phyloP scores from a whole-genome alignment of 2,888 invertebrate species.

The Elmis aenea region DNA sequence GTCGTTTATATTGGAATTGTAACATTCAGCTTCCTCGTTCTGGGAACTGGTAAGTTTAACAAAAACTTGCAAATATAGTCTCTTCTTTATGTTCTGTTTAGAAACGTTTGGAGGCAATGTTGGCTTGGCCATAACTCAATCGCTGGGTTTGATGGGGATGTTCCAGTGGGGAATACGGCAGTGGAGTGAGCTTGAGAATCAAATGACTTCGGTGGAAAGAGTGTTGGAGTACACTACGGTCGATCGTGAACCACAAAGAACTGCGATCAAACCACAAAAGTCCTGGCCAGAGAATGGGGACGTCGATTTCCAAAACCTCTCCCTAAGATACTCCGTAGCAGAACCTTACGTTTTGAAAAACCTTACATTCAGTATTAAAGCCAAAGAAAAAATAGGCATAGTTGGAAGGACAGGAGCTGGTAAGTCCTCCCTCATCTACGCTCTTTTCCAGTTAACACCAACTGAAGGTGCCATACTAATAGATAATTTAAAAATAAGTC shows the following conservation, averaged over 20 bases:
- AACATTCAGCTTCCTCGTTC: conserved; percentile 60
- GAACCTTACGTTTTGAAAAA: conserved; percentile 71
- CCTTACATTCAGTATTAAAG: conserved; percentile 59
- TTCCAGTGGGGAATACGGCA: conserved; percentile 80
- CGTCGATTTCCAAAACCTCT: conserved; percentile 63
- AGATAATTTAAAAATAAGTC: conserved; percentile 67
- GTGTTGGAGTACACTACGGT: conserved; percentile 74
- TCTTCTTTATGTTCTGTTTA: conserved; percentile 43
- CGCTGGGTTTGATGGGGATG: conserved; percentile 49
- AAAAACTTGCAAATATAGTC: background rate
- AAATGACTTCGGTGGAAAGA: conserved; percentile 88
- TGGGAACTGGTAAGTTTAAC: conserved; percentile 32
- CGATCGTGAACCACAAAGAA: conserved; percentile 49
- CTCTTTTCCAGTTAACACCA: conserved; percentile 74
- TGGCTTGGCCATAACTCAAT: conserved; percentile 43
- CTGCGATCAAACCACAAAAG: conserved; percentile 14
- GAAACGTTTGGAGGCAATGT: conserved; percentile 42
- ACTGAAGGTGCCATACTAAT: conserved; percentile 74
- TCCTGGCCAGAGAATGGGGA: conserved; percentile 69
- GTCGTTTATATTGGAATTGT: conserved; percentile 61
- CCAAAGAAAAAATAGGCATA: conserved; percentile 69
- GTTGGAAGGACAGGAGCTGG: conserved; percentile 82
- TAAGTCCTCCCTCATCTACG: conserved; percentile 69
- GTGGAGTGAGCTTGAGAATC: conserved; percentile 54
- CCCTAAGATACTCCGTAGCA: conserved; percentile 63